A percentile compares a stretch with the other conserved stretches of the same genome.
phyloP scores from a whole-genome alignment of 2,113 vertebrate genomes.

The Pholis gunnellus region DNA sequence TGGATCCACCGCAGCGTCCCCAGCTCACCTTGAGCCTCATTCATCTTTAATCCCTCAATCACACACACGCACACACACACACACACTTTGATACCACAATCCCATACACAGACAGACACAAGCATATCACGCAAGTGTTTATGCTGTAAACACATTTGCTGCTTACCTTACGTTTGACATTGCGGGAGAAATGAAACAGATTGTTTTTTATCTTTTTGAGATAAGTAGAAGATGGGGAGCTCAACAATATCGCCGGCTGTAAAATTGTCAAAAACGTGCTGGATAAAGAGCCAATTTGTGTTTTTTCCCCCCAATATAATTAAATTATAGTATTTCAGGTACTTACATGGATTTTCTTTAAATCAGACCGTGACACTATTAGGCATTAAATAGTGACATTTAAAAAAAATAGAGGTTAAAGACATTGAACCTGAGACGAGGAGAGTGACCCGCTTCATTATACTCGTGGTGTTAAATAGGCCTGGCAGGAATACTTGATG shows the following conservation, averaged over 20 bases:
- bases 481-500: constrained; percentile 53
- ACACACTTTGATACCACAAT: constrained; percentile 31
- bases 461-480: constrained; percentile 59
- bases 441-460: constrained; percentile 44
- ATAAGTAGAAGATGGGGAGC: constrained; percentile 1
- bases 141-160: constrained; percentile 23
- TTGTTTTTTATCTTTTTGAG: constrained; percentile 42
- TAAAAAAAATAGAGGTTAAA: constrained; percentile 10
- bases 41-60: constrained; percentile 64
- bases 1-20: constrained; percentile 21
- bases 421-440: constrained; percentile 30
- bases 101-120: constrained; percentile 7
- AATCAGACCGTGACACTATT: constrained; percentile 29
- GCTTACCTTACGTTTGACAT: constrained; percentile 30
- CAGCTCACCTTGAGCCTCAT: constrained; percentile 40
- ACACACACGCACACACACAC: constrained; percentile 24
- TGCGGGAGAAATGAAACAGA: constrained; percentile 43
- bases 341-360: constrained; percentile 21
- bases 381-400: constrained; percentile 4
- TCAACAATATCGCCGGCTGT: constrained; percentile 9
- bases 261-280: constrained; percentile 12
- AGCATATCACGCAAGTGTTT: constrained; percentile 9
- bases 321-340: background rate
- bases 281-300: background rate
- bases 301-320: background rate